Evolutionary conservation across 1,140 invertebrate species (phyloP), one percentile per base, ranked within the genome.

Genomic region (Drosophila subpulchrella): DNA sequence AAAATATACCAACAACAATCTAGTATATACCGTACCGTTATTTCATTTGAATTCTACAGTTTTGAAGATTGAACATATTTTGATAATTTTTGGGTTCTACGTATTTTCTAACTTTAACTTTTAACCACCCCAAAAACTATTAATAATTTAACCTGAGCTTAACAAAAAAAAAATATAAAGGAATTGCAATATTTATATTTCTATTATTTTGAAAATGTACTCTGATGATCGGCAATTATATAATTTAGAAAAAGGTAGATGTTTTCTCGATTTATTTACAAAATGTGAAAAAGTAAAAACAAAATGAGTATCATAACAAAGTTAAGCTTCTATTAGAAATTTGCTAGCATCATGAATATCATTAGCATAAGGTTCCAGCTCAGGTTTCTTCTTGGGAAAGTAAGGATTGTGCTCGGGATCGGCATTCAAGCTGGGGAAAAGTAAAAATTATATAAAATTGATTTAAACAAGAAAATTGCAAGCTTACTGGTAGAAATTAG

Each of bases 361-460:
- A 46, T 88, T 75, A 24, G 38, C 59, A 12, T 51, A 34, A 51
- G 57, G 78, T 39, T 81, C 66, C 42, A 83, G 44, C 12, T 75
- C 75, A 11, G 94, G 93, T 75, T 96, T 95, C 11, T 94, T 94
- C 81, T 96, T 96, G 13, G 95, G 95, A 32, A 95, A 93, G 82
- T 96, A 97, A 0, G 96, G 96, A 93, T 97, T 97, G 80, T 96
- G 96, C 47, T 94, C 82, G 0, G 96, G 96, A 92, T 97, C 96
- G 58, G 95, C 94, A 81, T 97, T 97, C 48, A 97, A 92, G 55
- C 96, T 97, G 92, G 50, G 93, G 93, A 57, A 10, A 2, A 13
- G 0, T 20, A 4, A 6, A 7, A 24, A 32, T 36, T 66, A 78
- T 32, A n/a, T 67, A 58, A 70, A 77, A 60, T 78, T 58, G 3